These are phyloP conservation scores for Clamator glandarius DNA, from an alignment of 2,797 vertebrate species.

Conservation along the genomic window DNA sequence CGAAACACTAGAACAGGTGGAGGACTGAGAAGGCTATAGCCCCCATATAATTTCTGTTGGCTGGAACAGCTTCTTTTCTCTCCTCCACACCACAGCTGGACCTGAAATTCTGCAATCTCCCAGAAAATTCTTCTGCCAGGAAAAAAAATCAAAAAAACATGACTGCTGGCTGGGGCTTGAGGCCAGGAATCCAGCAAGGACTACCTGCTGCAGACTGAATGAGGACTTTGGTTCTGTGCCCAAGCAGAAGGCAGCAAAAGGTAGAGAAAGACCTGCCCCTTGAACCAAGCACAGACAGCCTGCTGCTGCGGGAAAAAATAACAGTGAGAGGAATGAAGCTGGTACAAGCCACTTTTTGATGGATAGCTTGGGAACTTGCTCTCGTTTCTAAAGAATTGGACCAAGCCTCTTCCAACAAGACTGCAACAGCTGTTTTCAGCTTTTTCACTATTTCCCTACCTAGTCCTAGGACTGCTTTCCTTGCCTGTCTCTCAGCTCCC, in stretches of 20 bases:
- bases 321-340: background rate
- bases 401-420: background rate
- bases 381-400: background rate
- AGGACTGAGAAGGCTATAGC: background rate
- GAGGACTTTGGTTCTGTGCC: background rate
- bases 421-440: background rate
- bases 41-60: background rate
- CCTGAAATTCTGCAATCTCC: background rate
- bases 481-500: accelerated
- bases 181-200: background rate
- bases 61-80: background rate
- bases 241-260: background rate
- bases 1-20: background rate
- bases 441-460: background rate
- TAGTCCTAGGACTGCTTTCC: background rate
- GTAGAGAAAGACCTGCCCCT: background rate
- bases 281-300: background rate
- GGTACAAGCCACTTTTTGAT: background rate
- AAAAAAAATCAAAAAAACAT: no score
- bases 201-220: background rate
- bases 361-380: background rate
- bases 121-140: background rate
- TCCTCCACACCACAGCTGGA: background rate
- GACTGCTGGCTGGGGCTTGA: background rate
- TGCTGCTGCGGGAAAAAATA: background rate